Base-by-base conservation (phyloP, 2,113 vertebrate genomes). In the Mirounga angustirostris region DNA sequence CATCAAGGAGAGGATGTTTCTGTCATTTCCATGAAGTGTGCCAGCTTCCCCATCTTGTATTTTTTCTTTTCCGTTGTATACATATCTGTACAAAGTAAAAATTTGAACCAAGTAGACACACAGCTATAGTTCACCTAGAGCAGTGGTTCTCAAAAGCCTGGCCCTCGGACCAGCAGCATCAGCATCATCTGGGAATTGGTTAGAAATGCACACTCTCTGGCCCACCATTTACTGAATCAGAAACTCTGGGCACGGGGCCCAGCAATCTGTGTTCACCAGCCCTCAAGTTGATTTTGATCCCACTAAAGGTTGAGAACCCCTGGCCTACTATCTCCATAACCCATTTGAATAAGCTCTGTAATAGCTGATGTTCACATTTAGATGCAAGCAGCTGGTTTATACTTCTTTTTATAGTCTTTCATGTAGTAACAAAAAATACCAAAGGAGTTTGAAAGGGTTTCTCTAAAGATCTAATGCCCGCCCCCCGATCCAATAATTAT, bases 1-100 rank as follows among this genome's bases (percentile, higher is more conserved):
- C 65, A 6, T 58, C 56, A 33, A 76, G 54, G 71, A 85, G 61
- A 87, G 78, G 67, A 43, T 1, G 3, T 73, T 73, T 71, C 36
- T 96, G 84, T 96, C 21, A 63, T 82, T 90, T 96, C 46, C 54
- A 22, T 46, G 94, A 94, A 89, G 67, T 95, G 84, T 89, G 43
- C 50, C 52, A 76, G 30, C 73, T 43, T 92, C 52, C 65, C 43
- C 14, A 33, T 95, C 58, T 76, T 65, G 18, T 58, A 7, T 67
- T 50, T 61, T 21, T 59, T 83, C 30, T 63, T 50, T 43, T 11
- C 73, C 18, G 11, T 92, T 80, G 10, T 74, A 9, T 50, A 85
- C 40, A 76, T 86, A 76, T 81, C 56, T 85, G n/a, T 26, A 33
- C 58, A 33, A 59, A 89, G 79, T 85, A 54, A 76, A 56, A 65